These are phyloP conservation scores for Corydoras maculifer DNA, from an alignment of 2,113 vertebrate species.

Conservation along the genomic window DNA sequence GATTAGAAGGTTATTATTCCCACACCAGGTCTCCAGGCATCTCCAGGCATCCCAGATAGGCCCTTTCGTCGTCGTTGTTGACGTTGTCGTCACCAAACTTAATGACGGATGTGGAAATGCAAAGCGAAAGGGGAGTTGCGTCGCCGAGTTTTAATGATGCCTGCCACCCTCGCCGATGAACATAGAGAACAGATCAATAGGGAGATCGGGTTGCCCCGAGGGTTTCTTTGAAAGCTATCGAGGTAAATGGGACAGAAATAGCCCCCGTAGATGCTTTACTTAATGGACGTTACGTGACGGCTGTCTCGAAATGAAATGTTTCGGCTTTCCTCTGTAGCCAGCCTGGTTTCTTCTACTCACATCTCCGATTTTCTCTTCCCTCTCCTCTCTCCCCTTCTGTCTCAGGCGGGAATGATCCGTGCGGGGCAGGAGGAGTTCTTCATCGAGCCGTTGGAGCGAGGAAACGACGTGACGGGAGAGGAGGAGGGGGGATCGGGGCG, in stretches of 20 bases:
- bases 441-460: constrained; percentile 78
- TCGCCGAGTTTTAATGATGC: constrained; percentile 24
- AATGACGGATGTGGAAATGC: too few species aligned
- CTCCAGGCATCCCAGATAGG: too few species aligned
- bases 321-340: neutral
- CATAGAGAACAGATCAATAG: constrained; percentile 33
- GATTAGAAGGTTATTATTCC: too few species aligned
- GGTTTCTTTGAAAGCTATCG: constrained; percentile 40
- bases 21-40: too few species aligned
- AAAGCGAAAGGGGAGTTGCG: neutral
- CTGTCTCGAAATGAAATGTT: constrained; percentile 26
- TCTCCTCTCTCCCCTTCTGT: constrained; percentile 24
- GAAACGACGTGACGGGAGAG: constrained; percentile 47
- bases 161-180: constrained; percentile 11
- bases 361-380: constrained; percentile 45
- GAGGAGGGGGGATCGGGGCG: constrained; percentile 64
- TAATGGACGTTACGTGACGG: constrained; percentile 39
- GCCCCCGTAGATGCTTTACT: constrained; percentile 31
- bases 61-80: too few species aligned
- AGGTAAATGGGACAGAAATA: constrained; percentile 45
- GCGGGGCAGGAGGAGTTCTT: constrained; percentile 82
- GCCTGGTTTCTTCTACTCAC: constrained; percentile 22
- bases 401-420: constrained; percentile 81
- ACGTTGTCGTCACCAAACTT: too few species aligned
- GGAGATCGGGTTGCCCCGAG: constrained; percentile 34